Base-by-base conservation (phyloP, 2,113 vertebrate species). In the Galbula dea region DNA sequence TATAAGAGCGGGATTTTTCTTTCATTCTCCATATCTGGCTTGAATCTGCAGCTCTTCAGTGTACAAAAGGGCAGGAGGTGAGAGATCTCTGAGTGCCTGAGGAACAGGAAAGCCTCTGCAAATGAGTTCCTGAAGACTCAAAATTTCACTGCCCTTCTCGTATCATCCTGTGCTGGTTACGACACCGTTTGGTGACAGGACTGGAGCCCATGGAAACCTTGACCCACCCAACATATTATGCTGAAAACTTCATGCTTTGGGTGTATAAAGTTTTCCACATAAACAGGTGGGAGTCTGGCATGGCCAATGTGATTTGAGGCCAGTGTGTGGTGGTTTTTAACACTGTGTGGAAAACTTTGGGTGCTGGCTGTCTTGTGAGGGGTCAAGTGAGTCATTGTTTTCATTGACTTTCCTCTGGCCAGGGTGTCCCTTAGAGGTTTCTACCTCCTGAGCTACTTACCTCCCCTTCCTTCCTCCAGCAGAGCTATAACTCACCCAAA, bases 311-410 rank as follows among this genome's bases (percentile, higher is more conserved):
- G 23, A 67, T 80, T 46, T 37, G 27, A 80, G 51, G 88, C 96
- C 96, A 96, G 83, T 21, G 79, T 14, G 12, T 86, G 90, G 88
- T 96, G 91, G 86, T 95, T 96, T 96, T 77, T 91, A 93, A 89
- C 82, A 71, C 92, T 58, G 71, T 1, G 15, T 90, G 95, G 96
- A 96, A 96, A 96, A 96, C 72, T 95, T 17, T 63, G 92, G 96
- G 95, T 94, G 85, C 95, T 95, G 95, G 34, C 92, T 85, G 36
- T 67, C 78, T 89, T 96, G 46, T 83, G 79, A 95, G 88, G 88
- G 90, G 90, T 96, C 95, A 86, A 90, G 43, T 96, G 95, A 96
- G 92, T 96, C 95, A 96, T 71, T 96, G 86, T 96, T 96, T 96
- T 96, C 3, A 1, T 93, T 96, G 82, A 88, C 96, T 91, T 88